Conservation (phyloP, 2,113 vertebrate species). For the Mesocricetus auratus region DNA sequence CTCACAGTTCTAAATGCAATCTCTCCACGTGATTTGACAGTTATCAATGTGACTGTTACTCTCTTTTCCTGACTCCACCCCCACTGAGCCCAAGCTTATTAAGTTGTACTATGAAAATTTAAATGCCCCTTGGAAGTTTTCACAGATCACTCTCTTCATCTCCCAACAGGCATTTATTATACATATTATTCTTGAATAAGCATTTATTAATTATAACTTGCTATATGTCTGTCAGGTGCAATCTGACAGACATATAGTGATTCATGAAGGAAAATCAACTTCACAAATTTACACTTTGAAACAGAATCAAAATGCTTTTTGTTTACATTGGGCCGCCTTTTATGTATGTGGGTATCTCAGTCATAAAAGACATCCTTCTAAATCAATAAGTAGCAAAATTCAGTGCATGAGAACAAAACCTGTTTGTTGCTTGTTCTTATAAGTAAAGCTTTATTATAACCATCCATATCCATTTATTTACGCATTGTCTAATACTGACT, state of each 20-base stretch:
- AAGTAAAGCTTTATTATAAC: constrained; percentile 39
- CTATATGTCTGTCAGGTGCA: neutral
- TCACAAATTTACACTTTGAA: neutral
- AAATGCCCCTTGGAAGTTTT: neutral
- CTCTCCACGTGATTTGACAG: neutral
- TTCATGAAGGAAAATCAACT: neutral
- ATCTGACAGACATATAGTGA: neutral
- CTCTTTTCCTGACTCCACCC: neutral
- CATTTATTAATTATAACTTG: neutral
- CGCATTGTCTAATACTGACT: neutral
- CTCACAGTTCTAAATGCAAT: neutral
- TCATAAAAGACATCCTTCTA: neutral
- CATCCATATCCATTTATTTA: neutral
- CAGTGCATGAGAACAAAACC: neutral
- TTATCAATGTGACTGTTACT: neutral
- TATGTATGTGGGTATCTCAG: neutral
- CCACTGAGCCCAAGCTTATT: neutral
- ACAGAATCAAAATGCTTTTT: neutral
- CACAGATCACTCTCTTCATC: neutral
- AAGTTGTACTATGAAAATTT: neutral
- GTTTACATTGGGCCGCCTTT: neutral
- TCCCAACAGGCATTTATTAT: neutral
- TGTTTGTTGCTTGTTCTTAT: neutral
- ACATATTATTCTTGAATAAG: neutral
- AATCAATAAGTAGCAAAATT: neutral